These are phyloP conservation scores for Cricetomys ansorgei DNA, from an alignment of 2,113 vertebrate genomes.

Conservation along the genomic window DNA sequence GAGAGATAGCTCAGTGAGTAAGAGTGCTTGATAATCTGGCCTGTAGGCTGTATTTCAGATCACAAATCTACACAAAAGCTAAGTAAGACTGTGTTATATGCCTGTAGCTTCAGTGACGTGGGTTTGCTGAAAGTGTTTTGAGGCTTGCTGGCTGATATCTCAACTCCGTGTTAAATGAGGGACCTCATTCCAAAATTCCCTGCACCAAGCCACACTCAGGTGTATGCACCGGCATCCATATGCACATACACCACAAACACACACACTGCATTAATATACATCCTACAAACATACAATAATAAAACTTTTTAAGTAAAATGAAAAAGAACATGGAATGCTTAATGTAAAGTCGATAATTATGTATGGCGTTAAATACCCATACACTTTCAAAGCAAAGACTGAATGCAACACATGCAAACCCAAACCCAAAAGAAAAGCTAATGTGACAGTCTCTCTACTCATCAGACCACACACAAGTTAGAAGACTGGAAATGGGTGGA, in stretches of 20 bases:
- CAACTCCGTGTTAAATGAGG: not conserved
- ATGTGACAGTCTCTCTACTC: not conserved
- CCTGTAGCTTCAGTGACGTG: not conserved
- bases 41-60: not conserved
- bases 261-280: too few relatives aligned
- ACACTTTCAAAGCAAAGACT: not conserved
- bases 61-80: not conserved
- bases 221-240: not conserved
- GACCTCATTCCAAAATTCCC: not conserved
- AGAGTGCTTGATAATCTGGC: not conserved
- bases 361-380: too few relatives aligned
- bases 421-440: not conserved
- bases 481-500: not conserved
- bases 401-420: not conserved
- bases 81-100: not conserved
- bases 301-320: not conserved
- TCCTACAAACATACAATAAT: not conserved
- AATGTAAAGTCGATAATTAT: not conserved
- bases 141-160: not conserved
- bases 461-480: not conserved
- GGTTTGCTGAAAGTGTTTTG: not conserved
- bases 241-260: not conserved
- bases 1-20: too few relatives aligned
- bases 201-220: not conserved
- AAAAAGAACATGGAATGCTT: not conserved